phyloP scores from a whole-genome alignment of 2,797 vertebrate species.

The Choloepus didactylus region DNA sequence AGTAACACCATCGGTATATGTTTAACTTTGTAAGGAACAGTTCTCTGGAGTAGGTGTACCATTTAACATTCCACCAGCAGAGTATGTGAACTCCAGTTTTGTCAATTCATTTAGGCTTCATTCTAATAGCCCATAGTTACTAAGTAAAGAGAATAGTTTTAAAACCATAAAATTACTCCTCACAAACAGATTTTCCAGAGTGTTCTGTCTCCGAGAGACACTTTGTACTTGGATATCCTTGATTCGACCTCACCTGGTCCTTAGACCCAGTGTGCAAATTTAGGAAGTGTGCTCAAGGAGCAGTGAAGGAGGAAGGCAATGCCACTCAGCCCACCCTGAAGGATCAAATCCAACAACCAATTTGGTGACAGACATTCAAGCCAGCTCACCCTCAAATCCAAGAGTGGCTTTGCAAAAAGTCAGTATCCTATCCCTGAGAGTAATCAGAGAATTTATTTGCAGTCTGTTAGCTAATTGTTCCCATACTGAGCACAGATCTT shows the following conservation, averaged over 20 bases:
- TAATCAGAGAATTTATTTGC: constrained; percentile 71
- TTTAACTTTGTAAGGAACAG: constrained; percentile 24
- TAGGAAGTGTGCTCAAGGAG: neutral
- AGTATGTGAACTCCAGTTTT: neutral
- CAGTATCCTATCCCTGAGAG: constrained; percentile 17
- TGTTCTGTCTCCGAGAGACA: neutral
- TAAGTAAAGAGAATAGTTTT: neutral
- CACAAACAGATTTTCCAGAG: neutral
- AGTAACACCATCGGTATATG: neutral
- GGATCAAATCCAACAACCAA: neutral
- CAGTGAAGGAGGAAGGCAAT: neutral
- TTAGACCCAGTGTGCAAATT: neutral
- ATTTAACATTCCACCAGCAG: neutral
- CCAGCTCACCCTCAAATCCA: neutral
- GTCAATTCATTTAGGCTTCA: neutral
- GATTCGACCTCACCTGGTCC: neutral
- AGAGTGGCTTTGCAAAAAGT: constrained; percentile 25
- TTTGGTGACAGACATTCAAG: constrained; percentile 24
- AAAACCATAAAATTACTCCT: neutral
- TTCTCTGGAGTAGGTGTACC: neutral
- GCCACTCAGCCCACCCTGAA: neutral
- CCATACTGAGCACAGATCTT: constrained; percentile 64
- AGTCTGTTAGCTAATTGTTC: constrained; percentile 71
- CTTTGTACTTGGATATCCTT: neutral
- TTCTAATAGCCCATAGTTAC: neutral